Evolutionary conservation across 1,140 invertebrate genomes (phyloP).

Genomic region (Euwallacea fornicatus): DNA sequence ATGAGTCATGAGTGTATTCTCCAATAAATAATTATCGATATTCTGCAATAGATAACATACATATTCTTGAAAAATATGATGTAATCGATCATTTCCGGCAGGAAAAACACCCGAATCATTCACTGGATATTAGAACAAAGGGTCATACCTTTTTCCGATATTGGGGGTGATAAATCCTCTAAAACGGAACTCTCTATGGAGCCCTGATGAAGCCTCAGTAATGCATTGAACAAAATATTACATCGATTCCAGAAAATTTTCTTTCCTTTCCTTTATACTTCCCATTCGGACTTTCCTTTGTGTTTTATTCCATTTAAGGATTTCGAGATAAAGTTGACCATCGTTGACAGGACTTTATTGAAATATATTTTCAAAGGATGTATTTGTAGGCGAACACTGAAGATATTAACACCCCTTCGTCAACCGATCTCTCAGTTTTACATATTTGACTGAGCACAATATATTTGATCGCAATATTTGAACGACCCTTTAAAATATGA

Average conservation of each 20-base stretch:
- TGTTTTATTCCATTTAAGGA: slow-evolving; percentile 9
- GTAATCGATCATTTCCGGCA: no score
- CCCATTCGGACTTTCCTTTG: slow-evolving; percentile 8
- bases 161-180: slow-evolving; percentile 16
- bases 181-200: slow-evolving; percentile 6
- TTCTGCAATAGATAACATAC: no score
- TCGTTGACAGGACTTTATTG: no score
- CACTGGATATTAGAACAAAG: slow-evolving; percentile 20
- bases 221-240: slow-evolving; percentile 22
- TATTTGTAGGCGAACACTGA: no score
- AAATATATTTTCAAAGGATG: no score
- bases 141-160: neutral
- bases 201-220: slow-evolving; percentile 14
- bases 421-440: no score
- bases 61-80: no score
- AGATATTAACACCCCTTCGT: no score
- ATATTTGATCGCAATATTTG: slow-evolving; percentile 7
- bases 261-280: neutral
- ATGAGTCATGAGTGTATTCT: no score
- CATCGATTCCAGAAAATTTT: slow-evolving; percentile 12
- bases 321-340: neutral
- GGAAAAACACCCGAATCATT: slow-evolving; percentile 1
- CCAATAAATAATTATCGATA: no score
- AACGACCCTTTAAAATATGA: slow-evolving; percentile 11
- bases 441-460: neutral